Percentiles rank a stretch among this genome's conserved stretches.
Evolutionary conservation across 2,888 invertebrate species (phyloP).

Genomic region (Cyaniris semiargus): DNA sequence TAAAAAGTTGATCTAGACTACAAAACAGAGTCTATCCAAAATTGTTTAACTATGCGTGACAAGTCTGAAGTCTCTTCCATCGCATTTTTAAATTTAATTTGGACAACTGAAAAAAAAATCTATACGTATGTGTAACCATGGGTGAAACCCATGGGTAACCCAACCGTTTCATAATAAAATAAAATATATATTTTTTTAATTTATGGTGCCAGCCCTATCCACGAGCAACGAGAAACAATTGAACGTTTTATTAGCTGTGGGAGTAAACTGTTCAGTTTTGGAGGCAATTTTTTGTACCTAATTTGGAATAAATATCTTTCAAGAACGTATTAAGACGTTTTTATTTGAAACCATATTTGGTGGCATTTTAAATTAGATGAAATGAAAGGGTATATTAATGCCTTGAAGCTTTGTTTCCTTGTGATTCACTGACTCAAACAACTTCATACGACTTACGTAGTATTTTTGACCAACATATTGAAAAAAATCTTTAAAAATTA

Average conservation of each 20-base stretch:
- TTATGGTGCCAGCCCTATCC: neutral
- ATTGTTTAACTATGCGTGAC: too few relatives aligned
- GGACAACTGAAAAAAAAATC: too few relatives aligned
- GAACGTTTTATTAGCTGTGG: conserved; percentile 33
- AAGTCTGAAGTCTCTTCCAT: too few relatives aligned
- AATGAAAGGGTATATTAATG: conserved; percentile 26
- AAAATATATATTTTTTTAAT: neutral
- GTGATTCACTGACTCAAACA: neutral
- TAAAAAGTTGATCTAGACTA: too few relatives aligned
- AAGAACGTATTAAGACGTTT: neutral
- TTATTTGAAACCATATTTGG: conserved; percentile 5
- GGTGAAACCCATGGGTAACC: too few relatives aligned
- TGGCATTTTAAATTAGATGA: conserved; percentile 15
- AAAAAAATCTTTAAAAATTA: too few relatives aligned
- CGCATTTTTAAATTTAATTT: too few relatives aligned
- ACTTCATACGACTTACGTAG: neutral
- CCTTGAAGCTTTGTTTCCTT: neutral
- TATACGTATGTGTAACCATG: too few relatives aligned
- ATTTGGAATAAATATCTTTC: neutral
- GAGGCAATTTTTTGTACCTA: conserved; percentile 30
- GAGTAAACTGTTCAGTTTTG: conserved; percentile 18
- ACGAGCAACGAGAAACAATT: conserved; percentile 41
- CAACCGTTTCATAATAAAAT: too few relatives aligned
- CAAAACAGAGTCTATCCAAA: too few relatives aligned
- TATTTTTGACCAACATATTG: neutral